Evolutionary conservation across 2,113 vertebrate genomes (phyloP).

Genomic region (Lucifuga dentata): DNA sequence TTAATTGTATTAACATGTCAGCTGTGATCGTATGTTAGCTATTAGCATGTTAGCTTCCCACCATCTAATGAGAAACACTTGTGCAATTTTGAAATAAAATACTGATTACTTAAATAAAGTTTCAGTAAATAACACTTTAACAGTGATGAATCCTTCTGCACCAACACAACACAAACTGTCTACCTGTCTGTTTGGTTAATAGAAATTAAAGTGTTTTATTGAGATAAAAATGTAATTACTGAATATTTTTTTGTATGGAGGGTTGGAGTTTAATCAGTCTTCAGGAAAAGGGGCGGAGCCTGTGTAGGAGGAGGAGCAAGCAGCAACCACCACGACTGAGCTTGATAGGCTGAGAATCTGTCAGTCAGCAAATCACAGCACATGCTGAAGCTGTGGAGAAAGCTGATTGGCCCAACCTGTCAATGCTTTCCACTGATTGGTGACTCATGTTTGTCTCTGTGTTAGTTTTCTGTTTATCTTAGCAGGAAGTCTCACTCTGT

Average conservation of each 20-base stretch:
- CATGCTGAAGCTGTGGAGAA: too few species aligned
- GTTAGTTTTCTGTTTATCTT: too few species aligned
- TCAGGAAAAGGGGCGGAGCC: too few species aligned
- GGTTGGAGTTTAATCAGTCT: too few species aligned
- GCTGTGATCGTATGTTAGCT: neutral
- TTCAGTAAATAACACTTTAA: constrained; percentile 39
- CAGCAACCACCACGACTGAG: neutral
- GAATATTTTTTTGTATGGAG: too few species aligned
- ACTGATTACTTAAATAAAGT: constrained; percentile 3
- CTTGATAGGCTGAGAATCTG: constrained; percentile 2
- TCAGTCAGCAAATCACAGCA: constrained; percentile 4
- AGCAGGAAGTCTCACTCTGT: constrained; percentile 71
- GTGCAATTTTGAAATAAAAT: constrained; percentile 48
- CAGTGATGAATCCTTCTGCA: neutral
- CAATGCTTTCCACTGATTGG: too few species aligned
- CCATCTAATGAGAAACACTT: constrained; percentile 12
- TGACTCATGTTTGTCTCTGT: too few species aligned
- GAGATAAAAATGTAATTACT: constrained; percentile 4
- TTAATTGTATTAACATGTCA: too few species aligned
- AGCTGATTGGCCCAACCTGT: too few species aligned
- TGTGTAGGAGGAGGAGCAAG: too few species aligned
- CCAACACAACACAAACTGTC: too few species aligned
- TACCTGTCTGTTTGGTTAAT: neutral
- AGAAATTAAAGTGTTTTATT: constrained; percentile 20
- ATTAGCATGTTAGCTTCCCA: constrained; percentile 35